Base-by-base conservation (phyloP, 2,113 vertebrate genomes). In the Calyptommatus sinebrachiatus region DNA sequence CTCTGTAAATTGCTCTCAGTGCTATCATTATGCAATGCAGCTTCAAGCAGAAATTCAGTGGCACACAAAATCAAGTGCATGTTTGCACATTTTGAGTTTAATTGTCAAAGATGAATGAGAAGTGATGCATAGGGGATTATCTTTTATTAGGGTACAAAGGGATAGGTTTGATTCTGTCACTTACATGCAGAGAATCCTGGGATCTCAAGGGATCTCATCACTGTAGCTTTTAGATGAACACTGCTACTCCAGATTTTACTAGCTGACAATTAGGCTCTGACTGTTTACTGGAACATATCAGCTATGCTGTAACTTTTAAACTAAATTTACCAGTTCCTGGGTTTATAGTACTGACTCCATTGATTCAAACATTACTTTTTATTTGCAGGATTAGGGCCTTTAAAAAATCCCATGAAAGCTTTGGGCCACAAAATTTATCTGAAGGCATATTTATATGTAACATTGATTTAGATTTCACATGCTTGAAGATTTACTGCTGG, bases 31-130 rank as follows among this genome's bases (percentile, higher is more conserved):
- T 80, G 26, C 29, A 45, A 69, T 29, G 45, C 41, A 73, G 26
- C 11, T 82, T 87, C 45, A 35, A 76, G 71, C 7, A 66, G 60
- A 85, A 88, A 79, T 41, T 3, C 77, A 68, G 18, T 69, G 65
- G 45, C 28, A 69, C 73, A 2, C 63, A 1, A 66, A 48, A 72
- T 76, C 50, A 84, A 26, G 77, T 82, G 71, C 16, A 21, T 35
- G 4, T 46, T 81, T 76, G 57, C 76, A 84, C 85, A 83, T 80
- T 77, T 5, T n/a, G 16, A 76, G 45, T 63, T 67, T 84, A 18
- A 35, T 82, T 82, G 82, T 76, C 63, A 6, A 24, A 60, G 45
- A 11, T 65, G n/a, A 1, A n/a, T 78, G 70, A 41, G 18, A 75
- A 20, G n/a, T 21, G 1, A 3, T 71, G 16, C 7, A 29, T 2